Conservation (phyloP, 2,113 vertebrate species). For the Acrocephalus arundinaceus region DNA sequence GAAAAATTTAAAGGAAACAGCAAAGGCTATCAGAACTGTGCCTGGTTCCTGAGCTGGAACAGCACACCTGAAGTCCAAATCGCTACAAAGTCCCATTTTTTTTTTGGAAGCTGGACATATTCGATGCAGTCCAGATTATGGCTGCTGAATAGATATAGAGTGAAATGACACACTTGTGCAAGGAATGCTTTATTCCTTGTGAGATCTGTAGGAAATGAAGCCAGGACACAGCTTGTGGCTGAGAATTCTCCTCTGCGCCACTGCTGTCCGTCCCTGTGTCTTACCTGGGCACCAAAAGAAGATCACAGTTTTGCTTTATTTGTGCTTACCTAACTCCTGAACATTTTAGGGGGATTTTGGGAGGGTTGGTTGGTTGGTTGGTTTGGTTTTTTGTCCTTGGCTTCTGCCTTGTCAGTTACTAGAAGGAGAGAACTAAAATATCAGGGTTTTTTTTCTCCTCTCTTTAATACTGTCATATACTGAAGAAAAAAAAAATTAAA, state of each 20-base stretch:
- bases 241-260: background rate
- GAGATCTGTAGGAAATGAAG: background rate
- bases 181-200: background rate
- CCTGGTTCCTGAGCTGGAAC: background rate
- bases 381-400: background rate
- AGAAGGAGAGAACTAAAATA: background rate
- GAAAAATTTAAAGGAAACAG: background rate
- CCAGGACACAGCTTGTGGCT: background rate
- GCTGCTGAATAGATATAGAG: background rate
- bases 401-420: background rate
- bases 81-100: background rate
- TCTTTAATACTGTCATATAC: background rate
- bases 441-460: background rate
- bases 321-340: background rate
- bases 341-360: background rate
- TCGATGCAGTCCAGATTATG: accelerated
- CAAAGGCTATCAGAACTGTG: background rate
- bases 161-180: background rate
- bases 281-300: background rate
- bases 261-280: background rate
- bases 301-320: background rate
- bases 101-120: background rate
- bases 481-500: background rate
- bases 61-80: background rate
- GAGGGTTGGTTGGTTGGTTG: accelerated